Evolutionary conservation across 2,888 invertebrate species (phyloP).

Genomic region (Yponomeuta cagnagella): DNA sequence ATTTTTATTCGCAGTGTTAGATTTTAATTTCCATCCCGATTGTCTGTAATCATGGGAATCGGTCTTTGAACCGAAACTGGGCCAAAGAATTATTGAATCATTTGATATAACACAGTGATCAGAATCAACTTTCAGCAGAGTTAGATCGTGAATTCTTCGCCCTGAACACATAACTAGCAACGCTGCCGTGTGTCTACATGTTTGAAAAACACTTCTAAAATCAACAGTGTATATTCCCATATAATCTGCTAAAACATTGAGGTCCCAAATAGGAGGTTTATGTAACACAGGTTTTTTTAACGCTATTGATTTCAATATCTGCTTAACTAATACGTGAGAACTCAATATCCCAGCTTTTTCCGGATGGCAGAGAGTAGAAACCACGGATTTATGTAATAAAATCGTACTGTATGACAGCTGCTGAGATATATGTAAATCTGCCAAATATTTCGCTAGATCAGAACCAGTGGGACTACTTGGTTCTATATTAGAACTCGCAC

Average conservation of each 20-base stretch:
- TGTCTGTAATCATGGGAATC: conserved; percentile 21
- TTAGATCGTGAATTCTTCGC: conserved; percentile 23
- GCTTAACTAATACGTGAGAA: conserved; percentile 20
- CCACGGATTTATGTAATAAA: too few species aligned
- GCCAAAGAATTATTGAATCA: conserved; percentile 21
- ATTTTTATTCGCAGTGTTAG: too few species aligned
- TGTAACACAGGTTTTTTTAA: conserved; percentile 9
- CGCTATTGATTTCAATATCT: conserved; percentile 23
- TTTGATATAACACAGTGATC: conserved; percentile 12
- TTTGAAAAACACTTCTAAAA: conserved; percentile 14
- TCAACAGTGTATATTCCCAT: conserved; percentile 12
- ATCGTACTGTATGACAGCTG: too few species aligned
- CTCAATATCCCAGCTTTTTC: too few species aligned
- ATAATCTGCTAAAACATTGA: conserved; percentile 14
- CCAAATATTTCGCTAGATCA: too few species aligned
- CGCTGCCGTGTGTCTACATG: conserved; percentile 12
- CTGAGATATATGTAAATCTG: too few species aligned
- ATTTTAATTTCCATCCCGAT: conserved; percentile 22
- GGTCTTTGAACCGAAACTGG: conserved; percentile 23
- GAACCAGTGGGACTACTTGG: too few species aligned
- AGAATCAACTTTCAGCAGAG: conserved; percentile 10
- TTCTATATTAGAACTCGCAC: too few species aligned
- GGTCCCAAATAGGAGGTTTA: conserved; percentile 25
- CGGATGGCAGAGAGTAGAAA: too few species aligned
- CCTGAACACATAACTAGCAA: conserved; percentile 21